Base-by-base conservation (phyloP, 53 echinoderm and acorn worm species). In the Paracentrotus lividus region DNA sequence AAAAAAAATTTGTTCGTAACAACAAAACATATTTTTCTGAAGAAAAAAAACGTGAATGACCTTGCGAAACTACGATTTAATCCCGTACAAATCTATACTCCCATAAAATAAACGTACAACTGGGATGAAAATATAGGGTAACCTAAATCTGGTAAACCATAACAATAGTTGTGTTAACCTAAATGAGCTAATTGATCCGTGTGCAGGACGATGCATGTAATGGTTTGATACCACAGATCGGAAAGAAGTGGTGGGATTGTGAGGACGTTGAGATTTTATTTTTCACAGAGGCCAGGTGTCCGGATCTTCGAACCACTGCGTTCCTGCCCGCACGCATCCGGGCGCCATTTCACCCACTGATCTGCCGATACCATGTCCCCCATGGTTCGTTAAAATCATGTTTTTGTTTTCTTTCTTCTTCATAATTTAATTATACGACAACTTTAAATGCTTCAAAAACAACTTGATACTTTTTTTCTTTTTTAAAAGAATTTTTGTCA, bases 161-260 rank as follows among this genome's bases (percentile, higher is more conserved):
- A 72, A 72, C 40, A 72, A 72, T 72, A 40, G 72, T 40, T 72
- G 72, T 72, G 72, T 72, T 72, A 72, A 72, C 72, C 72, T 40
- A 72, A 72, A 72, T 42, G 72, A 72, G 40, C 36, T 72, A 72
- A 72, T 72, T 72, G 72, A 5, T n/a, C n/a, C n/a, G n/a, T 72
- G 72, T 72, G 72, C 32, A 72, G 31, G 40, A 57, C 18, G 2
- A 38, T 72, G 72, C 32, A 72, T 38, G 40, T 72, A 72, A 36
- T 72, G 40, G 72, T 38, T 36, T 15, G 40, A 18, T 36, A 72
- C 72, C 72, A 72, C 72, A 72, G 40, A 72, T 38, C 38, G 38
- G 72, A 40, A 72, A 72, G n/a, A n/a, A n/a, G 72, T 40, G 40
- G 72, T 72, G 72, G 21, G 18, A 36, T 72, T 40, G 16, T 36